Percentiles rank a stretch among this genome's conserved stretches.
phyloP scores from a whole-genome alignment of 2,888 invertebrate species.

The Barypeithes pellucidus region DNA sequence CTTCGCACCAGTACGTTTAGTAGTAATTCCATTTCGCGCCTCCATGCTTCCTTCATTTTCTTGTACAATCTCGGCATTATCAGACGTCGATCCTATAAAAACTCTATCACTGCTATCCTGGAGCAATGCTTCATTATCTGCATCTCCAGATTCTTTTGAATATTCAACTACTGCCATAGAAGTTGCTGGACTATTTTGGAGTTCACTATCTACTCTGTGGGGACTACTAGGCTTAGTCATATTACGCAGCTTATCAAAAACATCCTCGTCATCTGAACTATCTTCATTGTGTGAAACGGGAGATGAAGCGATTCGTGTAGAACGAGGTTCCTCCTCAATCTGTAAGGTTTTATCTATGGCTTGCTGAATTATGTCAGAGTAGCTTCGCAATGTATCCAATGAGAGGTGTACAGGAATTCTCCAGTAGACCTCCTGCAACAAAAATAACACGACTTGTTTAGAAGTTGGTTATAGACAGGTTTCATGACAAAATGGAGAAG shows the following conservation, averaged over 20 bases:
- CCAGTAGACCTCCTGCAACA: constrained; percentile 86
- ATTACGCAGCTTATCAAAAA: constrained; percentile 64
- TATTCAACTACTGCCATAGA: background rate
- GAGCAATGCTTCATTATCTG: background rate
- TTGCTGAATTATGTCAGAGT: constrained; percentile 74
- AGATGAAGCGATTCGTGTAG: background rate
- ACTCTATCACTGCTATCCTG: background rate
- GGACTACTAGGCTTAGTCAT: constrained; percentile 48
- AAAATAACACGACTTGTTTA: background rate
- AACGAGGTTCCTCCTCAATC: constrained; percentile 13
- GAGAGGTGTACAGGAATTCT: constrained; percentile 82
- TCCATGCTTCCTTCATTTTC: constrained; percentile 19
- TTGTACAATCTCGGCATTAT: background rate
- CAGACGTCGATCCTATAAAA: background rate
- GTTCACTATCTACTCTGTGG: constrained; percentile 34
- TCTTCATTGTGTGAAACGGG: constrained; percentile 22
- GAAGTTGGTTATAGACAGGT: constrained; percentile 12
- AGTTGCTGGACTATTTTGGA: too few relatives aligned
- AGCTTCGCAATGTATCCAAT: constrained; percentile 74
- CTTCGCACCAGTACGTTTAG: constrained; percentile 4
- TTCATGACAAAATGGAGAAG: background rate
- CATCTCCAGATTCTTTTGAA: background rate
- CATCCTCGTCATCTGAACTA: constrained; percentile 67
- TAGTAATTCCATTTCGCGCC: background rate
- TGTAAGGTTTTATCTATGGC: constrained; percentile 72